Conservation (phyloP, 2,797 vertebrate species). For the Sebastes vulpes region DNA sequence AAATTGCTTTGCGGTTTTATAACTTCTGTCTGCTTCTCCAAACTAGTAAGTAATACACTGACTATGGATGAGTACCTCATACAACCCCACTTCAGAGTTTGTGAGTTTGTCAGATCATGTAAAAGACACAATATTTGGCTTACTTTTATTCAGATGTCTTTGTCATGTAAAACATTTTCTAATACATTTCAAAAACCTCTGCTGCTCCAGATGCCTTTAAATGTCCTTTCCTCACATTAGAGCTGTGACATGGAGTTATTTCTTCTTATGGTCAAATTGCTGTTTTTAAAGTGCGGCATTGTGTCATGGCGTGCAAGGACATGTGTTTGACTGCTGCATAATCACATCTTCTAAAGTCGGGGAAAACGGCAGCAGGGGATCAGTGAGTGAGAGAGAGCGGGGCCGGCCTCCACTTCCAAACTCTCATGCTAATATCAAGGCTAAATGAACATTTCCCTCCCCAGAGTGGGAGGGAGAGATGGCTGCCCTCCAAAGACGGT, state of each 20-base stretch:
- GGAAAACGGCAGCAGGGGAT: constrained; percentile 50
- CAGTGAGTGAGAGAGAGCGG: constrained; percentile 25
- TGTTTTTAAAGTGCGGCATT: constrained; percentile 41
- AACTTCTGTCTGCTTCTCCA: too few species aligned
- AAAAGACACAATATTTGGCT: constrained; percentile 33
- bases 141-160: constrained; percentile 39
- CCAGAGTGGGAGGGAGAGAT: constrained; percentile 14
- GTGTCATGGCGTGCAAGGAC: constrained; percentile 58
- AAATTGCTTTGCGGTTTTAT: too few species aligned
- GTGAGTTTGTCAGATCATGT: constrained; percentile 31
- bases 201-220: constrained; percentile 51
- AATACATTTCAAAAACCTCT: constrained; percentile 59
- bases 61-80: too few species aligned
- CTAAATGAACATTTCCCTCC: constrained; percentile 37
- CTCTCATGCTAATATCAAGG: constrained; percentile 49
- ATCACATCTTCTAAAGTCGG: constrained; percentile 53
- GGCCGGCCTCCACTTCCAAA: constrained; percentile 38
- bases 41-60: too few species aligned
- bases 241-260: constrained; percentile 34
- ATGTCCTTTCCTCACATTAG: constrained; percentile 21
- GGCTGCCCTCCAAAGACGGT: constrained; percentile 33
- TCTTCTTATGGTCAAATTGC: constrained; percentile 61
- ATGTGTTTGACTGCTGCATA: constrained; percentile 65
- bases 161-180: constrained; percentile 3
- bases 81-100: too few species aligned